Conservation (phyloP, 2,888 invertebrate species). For the Caenorhabditis sp. region DNA sequence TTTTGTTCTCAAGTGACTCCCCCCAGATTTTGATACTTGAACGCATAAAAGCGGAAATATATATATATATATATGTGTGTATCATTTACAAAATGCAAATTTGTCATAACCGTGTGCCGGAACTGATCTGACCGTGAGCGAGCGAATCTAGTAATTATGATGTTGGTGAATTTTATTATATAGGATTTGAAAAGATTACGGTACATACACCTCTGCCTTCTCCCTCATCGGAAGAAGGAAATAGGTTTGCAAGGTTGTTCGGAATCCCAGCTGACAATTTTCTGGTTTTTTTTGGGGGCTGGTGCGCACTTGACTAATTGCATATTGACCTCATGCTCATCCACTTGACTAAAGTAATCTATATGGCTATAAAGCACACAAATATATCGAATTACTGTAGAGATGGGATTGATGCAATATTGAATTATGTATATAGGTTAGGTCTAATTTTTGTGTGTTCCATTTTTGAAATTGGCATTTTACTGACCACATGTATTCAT, state of each 20-base stretch:
- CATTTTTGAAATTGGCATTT: too few relatives aligned
- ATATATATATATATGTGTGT: neutral
- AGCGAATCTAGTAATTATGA: neutral
- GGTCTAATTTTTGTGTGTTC: too few relatives aligned
- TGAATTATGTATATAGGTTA: too few relatives aligned
- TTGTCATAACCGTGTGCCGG: neutral
- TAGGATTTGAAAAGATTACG: neutral
- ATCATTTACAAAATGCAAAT: constrained; percentile 6
- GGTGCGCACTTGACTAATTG: neutral
- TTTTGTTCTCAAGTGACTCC: constrained; percentile 1
- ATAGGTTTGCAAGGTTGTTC: neutral
- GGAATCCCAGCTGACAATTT: neutral
- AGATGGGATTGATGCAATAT: too few relatives aligned
- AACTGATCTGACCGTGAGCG: constrained; percentile 2
- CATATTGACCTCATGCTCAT: constrained; percentile 2
- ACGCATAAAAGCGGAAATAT: constrained; percentile 1
- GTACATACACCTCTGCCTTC: too few relatives aligned
- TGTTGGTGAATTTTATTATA: neutral
- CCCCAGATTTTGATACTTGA: neutral
- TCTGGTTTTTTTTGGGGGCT: too few relatives aligned
- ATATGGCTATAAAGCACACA: neutral
- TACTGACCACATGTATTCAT: neutral
- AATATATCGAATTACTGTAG: neutral
- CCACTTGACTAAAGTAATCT: constrained; percentile 12
- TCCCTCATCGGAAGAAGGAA: too few relatives aligned